A percentile compares a stretch with the other conserved stretches of the same genome.
These are phyloP conservation scores for Nemurella pictetii DNA, from an alignment of 2,888 invertebrate genomes.

Conservation along the genomic window DNA sequence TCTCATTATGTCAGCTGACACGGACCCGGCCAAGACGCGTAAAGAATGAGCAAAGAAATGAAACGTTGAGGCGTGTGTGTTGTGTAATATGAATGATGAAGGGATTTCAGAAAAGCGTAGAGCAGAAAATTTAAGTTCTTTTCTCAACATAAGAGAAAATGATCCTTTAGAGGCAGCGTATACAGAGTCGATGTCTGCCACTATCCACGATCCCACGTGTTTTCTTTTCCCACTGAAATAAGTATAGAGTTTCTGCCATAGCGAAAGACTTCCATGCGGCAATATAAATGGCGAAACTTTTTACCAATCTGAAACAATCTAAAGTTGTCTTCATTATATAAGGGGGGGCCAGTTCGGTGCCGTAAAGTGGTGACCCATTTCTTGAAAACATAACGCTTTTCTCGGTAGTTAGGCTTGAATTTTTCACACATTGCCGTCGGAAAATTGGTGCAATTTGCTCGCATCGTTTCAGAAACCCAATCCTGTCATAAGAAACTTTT, in stretches of 20 bases:
- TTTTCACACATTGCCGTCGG: background rate
- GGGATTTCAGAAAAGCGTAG: slow-evolving; percentile 21
- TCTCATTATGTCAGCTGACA: slow-evolving; percentile 24
- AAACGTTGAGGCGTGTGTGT: slow-evolving; percentile 10
- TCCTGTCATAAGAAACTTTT: background rate
- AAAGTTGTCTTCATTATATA: background rate
- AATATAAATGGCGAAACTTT: background rate
- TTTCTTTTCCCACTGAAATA: background rate
- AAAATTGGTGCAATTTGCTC: background rate
- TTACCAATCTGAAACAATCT: slow-evolving; percentile 10
- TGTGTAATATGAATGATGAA: slow-evolving; percentile 25
- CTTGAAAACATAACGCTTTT: background rate
- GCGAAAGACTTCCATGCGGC: background rate
- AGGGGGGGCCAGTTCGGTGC: background rate
- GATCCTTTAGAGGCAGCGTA: background rate
- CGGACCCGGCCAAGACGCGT: slow-evolving; percentile 10
- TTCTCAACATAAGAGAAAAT: background rate
- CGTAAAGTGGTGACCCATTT: slow-evolving; percentile 15
- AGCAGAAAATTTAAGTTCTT: slow-evolving; percentile 3
- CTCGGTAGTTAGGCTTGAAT: background rate
- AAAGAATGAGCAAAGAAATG: slow-evolving; percentile 30
- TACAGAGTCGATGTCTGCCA: background rate
- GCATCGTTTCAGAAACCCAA: background rate
- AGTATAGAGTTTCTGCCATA: background rate
- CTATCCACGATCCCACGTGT: background rate